Conservation (phyloP, 53 echinoderm and acorn worm species). For the Holothuria leucospilota region DNA sequence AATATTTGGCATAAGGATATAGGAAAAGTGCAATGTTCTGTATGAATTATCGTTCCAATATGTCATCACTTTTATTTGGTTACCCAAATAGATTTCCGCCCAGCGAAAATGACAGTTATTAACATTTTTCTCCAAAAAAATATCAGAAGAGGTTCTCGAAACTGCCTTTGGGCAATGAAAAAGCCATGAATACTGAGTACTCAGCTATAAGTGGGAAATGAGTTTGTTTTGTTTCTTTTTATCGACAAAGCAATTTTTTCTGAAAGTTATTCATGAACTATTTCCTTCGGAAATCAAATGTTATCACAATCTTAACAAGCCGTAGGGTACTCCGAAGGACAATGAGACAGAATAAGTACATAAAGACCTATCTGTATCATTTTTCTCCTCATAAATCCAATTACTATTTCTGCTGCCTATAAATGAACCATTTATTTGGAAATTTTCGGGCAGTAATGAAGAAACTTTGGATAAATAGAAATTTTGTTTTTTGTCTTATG, state of each 20-base stretch:
- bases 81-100: conserved; percentile 41
- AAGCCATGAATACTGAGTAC: conserved; percentile 25
- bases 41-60: conserved; percentile 25
- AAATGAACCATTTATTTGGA: too few relatives aligned
- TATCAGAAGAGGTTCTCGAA: background rate
- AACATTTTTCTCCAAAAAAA: conserved; percentile 19
- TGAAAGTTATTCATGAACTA: conserved; percentile 40
- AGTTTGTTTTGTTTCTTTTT: conserved; percentile 6
- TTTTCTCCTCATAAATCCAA: background rate
- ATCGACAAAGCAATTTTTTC: conserved; percentile 9
- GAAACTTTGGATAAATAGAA: too few relatives aligned
- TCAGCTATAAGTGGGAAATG: conserved; percentile 13
- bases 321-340: background rate
- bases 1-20: too few relatives aligned
- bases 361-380: background rate
- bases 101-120: conserved; percentile 43
- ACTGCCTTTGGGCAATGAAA: background rate
- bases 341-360: background rate
- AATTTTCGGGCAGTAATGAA: too few relatives aligned
- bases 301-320: conserved; percentile 7
- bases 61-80: conserved; percentile 27
- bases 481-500: too few relatives aligned
- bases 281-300: conserved; percentile 41
- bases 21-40: conserved; percentile 14
- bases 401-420: too few relatives aligned